A percentile compares a stretch with the other conserved stretches of the same genome.
phyloP scores from a whole-genome alignment of 2,888 invertebrate species.

The Amiota mariae region DNA sequence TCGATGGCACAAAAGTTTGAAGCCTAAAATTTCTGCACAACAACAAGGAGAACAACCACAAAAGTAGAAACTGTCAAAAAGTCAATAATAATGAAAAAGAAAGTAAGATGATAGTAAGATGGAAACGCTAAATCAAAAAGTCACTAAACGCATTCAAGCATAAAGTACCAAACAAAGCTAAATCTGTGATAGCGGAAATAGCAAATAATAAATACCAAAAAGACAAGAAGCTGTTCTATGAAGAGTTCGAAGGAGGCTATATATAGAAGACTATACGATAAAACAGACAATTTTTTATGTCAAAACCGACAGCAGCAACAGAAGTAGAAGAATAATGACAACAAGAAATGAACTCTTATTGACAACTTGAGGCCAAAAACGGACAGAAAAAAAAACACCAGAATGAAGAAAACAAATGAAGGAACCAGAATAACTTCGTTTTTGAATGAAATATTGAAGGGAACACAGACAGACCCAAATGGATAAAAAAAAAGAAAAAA shows the following conservation, averaged over 20 bases:
- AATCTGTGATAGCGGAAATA: background rate
- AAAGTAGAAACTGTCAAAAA: background rate
- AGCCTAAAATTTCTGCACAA: constrained; percentile 6
- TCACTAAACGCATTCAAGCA: constrained; percentile 8
- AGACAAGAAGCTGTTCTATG: background rate
- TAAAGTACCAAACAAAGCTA: constrained; percentile 11
- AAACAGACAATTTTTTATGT: too few relatives aligned
- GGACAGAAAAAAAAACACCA: background rate
- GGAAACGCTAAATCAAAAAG: constrained; percentile 9
- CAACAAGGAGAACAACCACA: background rate
- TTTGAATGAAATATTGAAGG: too few relatives aligned
- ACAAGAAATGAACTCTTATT: background rate
- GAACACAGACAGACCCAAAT: background rate
- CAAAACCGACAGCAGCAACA: background rate
- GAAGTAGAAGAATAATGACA: background rate
- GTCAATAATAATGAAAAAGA: background rate
- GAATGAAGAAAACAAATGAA: background rate
- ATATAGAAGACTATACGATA: background rate
- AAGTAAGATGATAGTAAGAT: background rate
- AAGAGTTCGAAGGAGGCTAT: background rate
- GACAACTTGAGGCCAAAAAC: constrained; percentile 12
- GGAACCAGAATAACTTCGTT: too few relatives aligned
- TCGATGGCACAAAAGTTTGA: constrained; percentile 12
- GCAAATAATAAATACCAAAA: background rate
- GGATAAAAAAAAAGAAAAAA: background rate